Evolutionary conservation across 2,888 invertebrate species (phyloP).

Genomic region (Smittia sp.): DNA sequence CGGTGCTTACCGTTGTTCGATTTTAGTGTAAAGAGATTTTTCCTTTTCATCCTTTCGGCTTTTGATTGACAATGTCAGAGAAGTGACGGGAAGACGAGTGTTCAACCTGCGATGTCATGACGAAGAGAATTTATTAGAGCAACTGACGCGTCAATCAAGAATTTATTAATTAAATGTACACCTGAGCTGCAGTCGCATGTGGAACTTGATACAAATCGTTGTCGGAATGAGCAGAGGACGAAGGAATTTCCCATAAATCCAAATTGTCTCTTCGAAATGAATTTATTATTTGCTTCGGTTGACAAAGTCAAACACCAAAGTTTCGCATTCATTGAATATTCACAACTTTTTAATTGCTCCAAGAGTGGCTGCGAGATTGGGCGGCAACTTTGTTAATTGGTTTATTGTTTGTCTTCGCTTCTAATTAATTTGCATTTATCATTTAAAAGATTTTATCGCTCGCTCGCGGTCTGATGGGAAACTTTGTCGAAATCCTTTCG

Average conservation of each 20-base stretch:
- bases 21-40: not conserved
- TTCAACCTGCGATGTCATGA: not conserved
- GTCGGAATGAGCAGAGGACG: not conserved
- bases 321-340: slow-evolving; percentile 28
- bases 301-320: slow-evolving; percentile 20
- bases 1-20: not conserved
- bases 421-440: slow-evolving; percentile 27
- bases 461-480: not conserved
- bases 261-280: not conserved
- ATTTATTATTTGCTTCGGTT: not conserved
- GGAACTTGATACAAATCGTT: not conserved
- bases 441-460: not conserved
- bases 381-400: slow-evolving; percentile 17
- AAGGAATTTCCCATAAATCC: not conserved
- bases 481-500: not conserved
- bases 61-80: not conserved
- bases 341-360: slow-evolving; percentile 33
- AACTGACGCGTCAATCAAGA: not conserved
- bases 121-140: too few species aligned
- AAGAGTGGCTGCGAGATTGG: not conserved
- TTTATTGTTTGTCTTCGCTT: slow-evolving; percentile 32
- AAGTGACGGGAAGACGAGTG: not conserved
- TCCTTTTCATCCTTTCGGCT: not conserved
- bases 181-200: not conserved
- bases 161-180: slow-evolving; percentile 2